Conservation (phyloP, 2,797 vertebrate species). For the Dryobates pubescens region DNA sequence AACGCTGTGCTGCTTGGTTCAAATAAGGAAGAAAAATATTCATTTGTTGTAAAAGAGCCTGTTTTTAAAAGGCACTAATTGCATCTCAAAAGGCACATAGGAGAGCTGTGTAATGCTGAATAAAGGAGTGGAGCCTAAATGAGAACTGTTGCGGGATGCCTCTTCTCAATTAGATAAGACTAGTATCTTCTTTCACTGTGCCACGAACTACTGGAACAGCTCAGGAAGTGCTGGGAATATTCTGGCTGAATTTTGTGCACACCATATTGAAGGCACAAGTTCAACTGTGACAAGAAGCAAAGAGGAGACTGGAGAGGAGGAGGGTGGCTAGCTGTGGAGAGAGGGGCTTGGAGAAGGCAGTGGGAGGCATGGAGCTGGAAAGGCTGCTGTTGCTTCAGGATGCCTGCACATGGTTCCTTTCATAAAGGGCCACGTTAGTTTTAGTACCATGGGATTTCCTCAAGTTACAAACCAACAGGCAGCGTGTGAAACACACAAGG, state of each 20-base stretch:
- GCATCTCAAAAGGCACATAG: neutral
- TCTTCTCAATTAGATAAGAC: neutral
- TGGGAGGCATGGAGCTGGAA: accelerated
- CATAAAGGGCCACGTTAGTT: neutral
- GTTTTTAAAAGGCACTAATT: neutral
- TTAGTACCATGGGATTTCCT: neutral
- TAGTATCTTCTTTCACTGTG: neutral
- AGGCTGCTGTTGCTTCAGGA: neutral
- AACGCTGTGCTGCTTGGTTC: neutral
- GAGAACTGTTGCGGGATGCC: neutral
- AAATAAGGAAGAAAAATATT: neutral
- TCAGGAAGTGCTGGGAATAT: neutral
- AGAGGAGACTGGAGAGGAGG: neutral
- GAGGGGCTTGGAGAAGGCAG: neutral
- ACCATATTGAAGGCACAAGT: accelerated
- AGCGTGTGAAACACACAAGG: neutral
- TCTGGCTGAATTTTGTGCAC: neutral
- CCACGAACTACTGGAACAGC: accelerated
- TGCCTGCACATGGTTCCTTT: neutral
- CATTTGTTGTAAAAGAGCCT: neutral
- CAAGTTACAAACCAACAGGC: neutral
- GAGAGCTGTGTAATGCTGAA: neutral
- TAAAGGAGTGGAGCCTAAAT: neutral
- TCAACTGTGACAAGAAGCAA: neutral
- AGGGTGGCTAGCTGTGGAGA: accelerated